Percentiles rank a stretch among this genome's conserved stretches.
phyloP scores from a whole-genome alignment of 2,888 invertebrate species.

The Caenorhabditis sp. region DNA sequence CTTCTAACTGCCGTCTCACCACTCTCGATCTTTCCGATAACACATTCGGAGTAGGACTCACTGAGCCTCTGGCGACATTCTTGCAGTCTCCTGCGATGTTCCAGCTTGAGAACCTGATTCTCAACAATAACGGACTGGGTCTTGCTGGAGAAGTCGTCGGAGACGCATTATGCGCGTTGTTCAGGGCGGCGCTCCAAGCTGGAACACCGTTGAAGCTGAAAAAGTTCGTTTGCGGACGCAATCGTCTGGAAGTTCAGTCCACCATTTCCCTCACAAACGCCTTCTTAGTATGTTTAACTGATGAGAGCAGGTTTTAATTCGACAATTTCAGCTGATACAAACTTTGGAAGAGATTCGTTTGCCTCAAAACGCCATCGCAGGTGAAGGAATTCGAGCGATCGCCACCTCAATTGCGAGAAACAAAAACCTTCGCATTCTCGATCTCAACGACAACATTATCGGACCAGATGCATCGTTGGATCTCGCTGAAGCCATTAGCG shows the following conservation, averaged over 20 bases:
- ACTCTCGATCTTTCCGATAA: conserved; percentile 96
- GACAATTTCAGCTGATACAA: conserved; percentile 84
- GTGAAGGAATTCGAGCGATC: conserved; percentile 87
- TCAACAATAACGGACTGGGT: conserved; percentile 96
- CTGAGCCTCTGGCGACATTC: conserved; percentile 86
- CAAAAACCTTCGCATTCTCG: conserved; percentile 84
- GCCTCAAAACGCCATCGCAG: conserved; percentile 97
- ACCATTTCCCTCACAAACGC: conserved; percentile 89
- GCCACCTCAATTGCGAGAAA: conserved; percentile 83
- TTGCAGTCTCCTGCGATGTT: conserved; percentile 30
- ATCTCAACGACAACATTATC: conserved; percentile 95
- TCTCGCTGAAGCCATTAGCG: conserved; percentile 84
- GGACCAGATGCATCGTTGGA: no score
- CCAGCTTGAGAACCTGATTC: conserved; percentile 62
- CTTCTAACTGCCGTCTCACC: conserved; percentile 87
- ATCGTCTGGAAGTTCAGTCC: conserved; percentile 93
- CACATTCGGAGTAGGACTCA: conserved; percentile 97
- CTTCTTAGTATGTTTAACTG: conserved; percentile 84
- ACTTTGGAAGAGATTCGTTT: conserved; percentile 91
- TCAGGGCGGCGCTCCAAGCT: conserved; percentile 14
- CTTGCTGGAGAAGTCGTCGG: conserved; percentile 28
- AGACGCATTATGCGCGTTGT: background rate
- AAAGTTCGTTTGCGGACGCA: conserved; percentile 86
- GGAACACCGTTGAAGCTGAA: conserved; percentile 85
- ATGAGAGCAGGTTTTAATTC: background rate